A percentile compares a stretch with the other conserved stretches of the same genome.
Conservation (phyloP, 1,140 invertebrate species). For the Tenebrio molitor region DNA sequence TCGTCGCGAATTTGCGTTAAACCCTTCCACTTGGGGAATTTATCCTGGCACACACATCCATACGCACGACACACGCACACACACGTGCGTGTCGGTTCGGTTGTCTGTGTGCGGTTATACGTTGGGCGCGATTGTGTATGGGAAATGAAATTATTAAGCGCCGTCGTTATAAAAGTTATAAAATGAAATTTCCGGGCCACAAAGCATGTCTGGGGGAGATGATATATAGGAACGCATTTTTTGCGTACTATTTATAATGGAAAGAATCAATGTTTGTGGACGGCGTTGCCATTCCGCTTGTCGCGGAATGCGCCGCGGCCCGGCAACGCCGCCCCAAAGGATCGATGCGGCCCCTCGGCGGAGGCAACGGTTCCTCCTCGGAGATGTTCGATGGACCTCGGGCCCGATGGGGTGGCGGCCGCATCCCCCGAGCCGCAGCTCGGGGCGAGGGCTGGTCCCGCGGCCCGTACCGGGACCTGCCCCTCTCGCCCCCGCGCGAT, state of each 20-base stretch:
- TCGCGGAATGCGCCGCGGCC: slow-evolving; percentile 52
- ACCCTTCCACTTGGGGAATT: too few species aligned
- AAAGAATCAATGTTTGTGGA: slow-evolving; percentile 65
- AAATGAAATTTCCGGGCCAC: slow-evolving; percentile 66
- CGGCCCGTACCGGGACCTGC: slow-evolving; percentile 41
- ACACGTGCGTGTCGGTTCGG: slow-evolving; percentile 42
- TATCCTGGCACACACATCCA: too few species aligned
- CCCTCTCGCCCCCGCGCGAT: slow-evolving; percentile 6
- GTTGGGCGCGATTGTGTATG: slow-evolving; percentile 45
- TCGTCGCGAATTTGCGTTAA: too few species aligned
- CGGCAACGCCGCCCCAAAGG: slow-evolving; percentile 50
- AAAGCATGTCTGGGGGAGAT: slow-evolving; percentile 64
- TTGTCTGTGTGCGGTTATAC: slow-evolving; percentile 46
- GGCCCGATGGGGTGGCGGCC: slow-evolving; percentile 21
- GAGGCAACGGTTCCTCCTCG: slow-evolving; percentile 58
- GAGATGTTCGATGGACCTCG: slow-evolving; percentile 57
- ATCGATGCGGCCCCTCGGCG: slow-evolving; percentile 55
- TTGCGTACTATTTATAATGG: slow-evolving; percentile 66
- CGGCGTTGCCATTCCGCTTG: slow-evolving; percentile 58
- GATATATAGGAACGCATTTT: slow-evolving; percentile 66
- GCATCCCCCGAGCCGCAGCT: slow-evolving; percentile 45
- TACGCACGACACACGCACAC: too few species aligned
- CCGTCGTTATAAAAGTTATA: slow-evolving; percentile 65
- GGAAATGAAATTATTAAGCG: slow-evolving; percentile 62
- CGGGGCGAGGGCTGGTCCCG: slow-evolving; percentile 14